Evolutionary conservation across 64 coral and sea anemone genomes (phyloP).

Genomic region (Porites lutea): DNA sequence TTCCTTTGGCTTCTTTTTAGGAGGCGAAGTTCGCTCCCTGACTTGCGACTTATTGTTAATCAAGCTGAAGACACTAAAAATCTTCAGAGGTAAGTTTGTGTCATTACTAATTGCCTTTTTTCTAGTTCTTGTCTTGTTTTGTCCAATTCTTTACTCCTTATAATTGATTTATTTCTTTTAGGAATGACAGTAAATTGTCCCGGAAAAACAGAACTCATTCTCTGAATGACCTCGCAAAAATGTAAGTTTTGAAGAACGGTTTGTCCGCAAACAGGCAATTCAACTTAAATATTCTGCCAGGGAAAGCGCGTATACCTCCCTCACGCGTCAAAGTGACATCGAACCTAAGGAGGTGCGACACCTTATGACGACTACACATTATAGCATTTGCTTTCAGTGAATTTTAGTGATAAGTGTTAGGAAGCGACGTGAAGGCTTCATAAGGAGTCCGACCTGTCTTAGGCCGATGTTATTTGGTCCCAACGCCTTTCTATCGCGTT

Average conservation of each 20-base stretch:
- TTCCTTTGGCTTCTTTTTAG: constrained; percentile 34
- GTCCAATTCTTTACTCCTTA: not conserved
- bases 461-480: no score
- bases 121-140: not conserved
- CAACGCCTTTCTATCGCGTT: no score
- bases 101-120: not conserved
- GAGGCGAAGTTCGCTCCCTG: constrained; percentile 82
- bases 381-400: no score
- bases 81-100: not conserved
- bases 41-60: constrained; percentile 63
- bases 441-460: no score
- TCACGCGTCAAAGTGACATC: no score
- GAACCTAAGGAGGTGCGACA: no score
- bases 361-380: no score
- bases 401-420: no score
- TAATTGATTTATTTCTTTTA: not conserved
- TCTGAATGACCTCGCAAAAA: constrained; percentile 83
- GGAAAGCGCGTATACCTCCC: no score
- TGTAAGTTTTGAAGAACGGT: constrained; percentile 19
- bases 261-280: no score
- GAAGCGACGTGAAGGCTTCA: no score
- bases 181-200: constrained; percentile 9
- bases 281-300: no score
- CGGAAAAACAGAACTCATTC: constrained; percentile 56
- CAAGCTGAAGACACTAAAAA: constrained; percentile 53